A percentile compares a stretch with the other conserved stretches of the same genome.
Evolutionary conservation across 2,888 invertebrate genomes (phyloP).

Genomic region (Caenorhabditis sp.): DNA sequence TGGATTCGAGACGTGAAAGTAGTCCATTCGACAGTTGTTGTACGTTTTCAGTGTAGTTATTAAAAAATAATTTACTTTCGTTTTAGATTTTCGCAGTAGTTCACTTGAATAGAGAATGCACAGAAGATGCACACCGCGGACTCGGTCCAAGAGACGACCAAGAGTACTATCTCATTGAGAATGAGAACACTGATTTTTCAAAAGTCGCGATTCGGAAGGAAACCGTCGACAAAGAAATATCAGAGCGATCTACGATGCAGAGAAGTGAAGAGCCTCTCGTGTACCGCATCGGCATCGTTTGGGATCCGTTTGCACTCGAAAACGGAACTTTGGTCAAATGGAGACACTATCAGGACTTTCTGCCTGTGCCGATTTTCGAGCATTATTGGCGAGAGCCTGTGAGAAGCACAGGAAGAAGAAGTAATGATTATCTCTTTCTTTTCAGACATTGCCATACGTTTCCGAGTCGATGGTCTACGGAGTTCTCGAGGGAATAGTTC

Average conservation of each 20-base stretch:
- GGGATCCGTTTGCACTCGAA: slow-evolving; percentile 13
- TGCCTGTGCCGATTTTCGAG: slow-evolving; percentile 25
- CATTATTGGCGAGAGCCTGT: slow-evolving; percentile 26
- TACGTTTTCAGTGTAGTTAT: not conserved
- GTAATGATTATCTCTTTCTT: not conserved
- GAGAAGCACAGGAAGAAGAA: not conserved
- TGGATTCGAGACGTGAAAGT: slow-evolving; percentile 39
- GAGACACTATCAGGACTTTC: slow-evolving; percentile 12
- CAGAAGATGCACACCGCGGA: not conserved
- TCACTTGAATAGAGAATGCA: no score
- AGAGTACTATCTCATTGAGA: slow-evolving; percentile 30
- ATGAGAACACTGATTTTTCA: slow-evolving; percentile 13
- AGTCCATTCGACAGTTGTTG: slow-evolving; percentile 13
- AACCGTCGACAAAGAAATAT: not conserved
- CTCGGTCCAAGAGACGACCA: not conserved
- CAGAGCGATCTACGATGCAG: slow-evolving; percentile 1
- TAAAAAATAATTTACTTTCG: no score
- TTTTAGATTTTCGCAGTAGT: slow-evolving; percentile 32
- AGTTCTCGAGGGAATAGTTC: slow-evolving; percentile 34
- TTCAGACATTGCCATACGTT: slow-evolving; percentile 28
- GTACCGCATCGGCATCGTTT: slow-evolving; percentile 24
- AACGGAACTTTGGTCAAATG: not conserved
- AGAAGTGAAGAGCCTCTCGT: not conserved
- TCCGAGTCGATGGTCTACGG: slow-evolving; percentile 32
- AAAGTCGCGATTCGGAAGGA: slow-evolving; percentile 8